phyloP scores from a whole-genome alignment of 2,888 invertebrate genomes.

The Zhuqinia jingwanae region DNA sequence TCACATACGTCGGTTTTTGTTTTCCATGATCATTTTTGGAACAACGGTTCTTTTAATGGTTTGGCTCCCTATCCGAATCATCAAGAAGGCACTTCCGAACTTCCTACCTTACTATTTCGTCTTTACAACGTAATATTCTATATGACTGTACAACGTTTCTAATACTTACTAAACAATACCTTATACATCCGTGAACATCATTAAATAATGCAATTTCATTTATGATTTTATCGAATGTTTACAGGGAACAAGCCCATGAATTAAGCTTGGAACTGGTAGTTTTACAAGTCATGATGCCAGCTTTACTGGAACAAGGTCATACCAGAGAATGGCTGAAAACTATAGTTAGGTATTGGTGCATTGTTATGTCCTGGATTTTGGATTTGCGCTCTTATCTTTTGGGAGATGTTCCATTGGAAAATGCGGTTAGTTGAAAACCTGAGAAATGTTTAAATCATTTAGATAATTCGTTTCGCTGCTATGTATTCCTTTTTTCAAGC shows the following conservation, averaged over 20 bases:
- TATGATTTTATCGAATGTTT: no score
- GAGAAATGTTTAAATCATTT: no score
- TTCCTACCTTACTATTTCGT: slow-evolving; percentile 97
- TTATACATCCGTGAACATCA: no score
- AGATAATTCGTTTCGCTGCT: no score
- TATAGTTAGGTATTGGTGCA: slow-evolving; percentile 93
- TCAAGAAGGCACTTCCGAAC: slow-evolving; percentile 90
- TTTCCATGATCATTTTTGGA: slow-evolving; percentile 97
- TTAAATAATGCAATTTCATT: no score
- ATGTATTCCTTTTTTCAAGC: no score
- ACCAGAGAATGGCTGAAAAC: slow-evolving; percentile 96
- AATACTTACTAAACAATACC: no score
- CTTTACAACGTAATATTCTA: slow-evolving; percentile 81
- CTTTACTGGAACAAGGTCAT: slow-evolving; percentile 97
- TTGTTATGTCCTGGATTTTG: slow-evolving; percentile 90
- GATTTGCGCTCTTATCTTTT: slow-evolving; percentile 95
- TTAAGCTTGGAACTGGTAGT: slow-evolving; percentile 95
- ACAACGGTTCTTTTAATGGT: slow-evolving; percentile 97
- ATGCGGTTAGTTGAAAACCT: slow-evolving; percentile 61
- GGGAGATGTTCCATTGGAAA: slow-evolving; percentile 84
- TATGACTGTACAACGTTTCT: no score
- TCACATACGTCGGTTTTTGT: slow-evolving; percentile 93
- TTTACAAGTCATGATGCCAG: slow-evolving; percentile 96
- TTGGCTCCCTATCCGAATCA: slow-evolving; percentile 95
- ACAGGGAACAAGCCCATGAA: slow-evolving; percentile 88